phyloP scores from a whole-genome alignment of 2,797 vertebrate genomes.

The Anabas testudineus region DNA sequence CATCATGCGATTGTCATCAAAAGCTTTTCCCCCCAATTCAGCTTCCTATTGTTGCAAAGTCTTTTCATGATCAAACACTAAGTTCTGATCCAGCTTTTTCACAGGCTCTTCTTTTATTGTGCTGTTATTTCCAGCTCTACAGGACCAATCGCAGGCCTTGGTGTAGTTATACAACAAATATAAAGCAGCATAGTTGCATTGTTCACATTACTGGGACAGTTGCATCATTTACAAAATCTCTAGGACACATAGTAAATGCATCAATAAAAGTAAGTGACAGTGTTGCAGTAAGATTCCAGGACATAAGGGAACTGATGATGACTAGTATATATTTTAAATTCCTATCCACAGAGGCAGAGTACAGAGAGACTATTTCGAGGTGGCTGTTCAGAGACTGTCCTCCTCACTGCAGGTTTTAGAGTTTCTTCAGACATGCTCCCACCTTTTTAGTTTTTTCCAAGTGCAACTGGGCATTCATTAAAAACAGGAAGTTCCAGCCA shows the following conservation, averaged over 20 bases:
- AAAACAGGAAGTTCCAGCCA: slow-evolving; percentile 58
- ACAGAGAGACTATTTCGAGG: slow-evolving; percentile 8
- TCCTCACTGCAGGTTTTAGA: slow-evolving; percentile 14
- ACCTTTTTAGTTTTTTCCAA: slow-evolving; percentile 55
- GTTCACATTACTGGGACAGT: background rate
- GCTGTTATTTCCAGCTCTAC: slow-evolving; percentile 51
- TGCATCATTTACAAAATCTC: background rate
- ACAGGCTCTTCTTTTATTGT: slow-evolving; percentile 15
- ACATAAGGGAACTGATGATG: too few relatives aligned
- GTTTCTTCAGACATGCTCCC: slow-evolving; percentile 35
- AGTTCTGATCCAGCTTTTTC: slow-evolving; percentile 37
- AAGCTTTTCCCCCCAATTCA: slow-evolving; percentile 22
- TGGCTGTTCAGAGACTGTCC: slow-evolving; percentile 4
- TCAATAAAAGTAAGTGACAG: background rate
- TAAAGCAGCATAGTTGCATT: background rate
- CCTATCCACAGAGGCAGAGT: background rate
- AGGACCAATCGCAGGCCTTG: slow-evolving; percentile 14
- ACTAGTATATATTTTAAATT: background rate
- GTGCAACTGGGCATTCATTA: slow-evolving; percentile 55
- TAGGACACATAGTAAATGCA: too few relatives aligned
- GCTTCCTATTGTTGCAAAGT: slow-evolving; percentile 11
- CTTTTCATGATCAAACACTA: slow-evolving; percentile 51
- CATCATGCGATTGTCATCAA: slow-evolving; percentile 48
- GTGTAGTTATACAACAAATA: slow-evolving; percentile 16
- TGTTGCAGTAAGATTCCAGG: background rate